Conservation (phyloP, 2,888 invertebrate species). For the Deilephila elpenor region DNA sequence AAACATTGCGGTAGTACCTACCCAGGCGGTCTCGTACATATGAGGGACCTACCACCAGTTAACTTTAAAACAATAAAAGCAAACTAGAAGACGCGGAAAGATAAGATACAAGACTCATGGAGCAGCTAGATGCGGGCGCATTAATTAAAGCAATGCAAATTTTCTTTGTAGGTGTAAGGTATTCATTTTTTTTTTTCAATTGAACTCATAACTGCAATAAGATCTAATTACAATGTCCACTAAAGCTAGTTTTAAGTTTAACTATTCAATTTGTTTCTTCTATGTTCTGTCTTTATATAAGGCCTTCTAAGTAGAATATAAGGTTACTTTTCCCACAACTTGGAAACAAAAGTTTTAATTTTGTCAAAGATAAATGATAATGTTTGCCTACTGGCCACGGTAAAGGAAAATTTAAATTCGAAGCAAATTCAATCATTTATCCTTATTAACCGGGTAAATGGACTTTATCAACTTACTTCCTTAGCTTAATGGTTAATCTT, state of each 20-base stretch:
- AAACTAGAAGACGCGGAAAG: too few relatives aligned
- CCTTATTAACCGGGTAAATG: constrained; percentile 2
- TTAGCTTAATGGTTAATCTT: background rate
- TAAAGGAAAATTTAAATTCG: constrained; percentile 14
- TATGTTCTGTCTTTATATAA: background rate
- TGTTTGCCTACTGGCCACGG: background rate
- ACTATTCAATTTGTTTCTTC: background rate
- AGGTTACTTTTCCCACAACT: background rate
- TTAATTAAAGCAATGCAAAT: too few relatives aligned
- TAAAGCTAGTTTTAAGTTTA: background rate
- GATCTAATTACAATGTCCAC: background rate
- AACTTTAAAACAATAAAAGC: too few relatives aligned
- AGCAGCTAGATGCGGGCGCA: too few relatives aligned
- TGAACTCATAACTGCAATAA: background rate
- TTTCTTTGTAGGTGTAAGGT: background rate
- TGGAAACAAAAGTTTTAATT: background rate
- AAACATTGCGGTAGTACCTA: too few relatives aligned
- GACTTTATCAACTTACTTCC: background rate
- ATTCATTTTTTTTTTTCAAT: background rate
- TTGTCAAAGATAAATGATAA: background rate
- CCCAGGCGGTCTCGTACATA: too few relatives aligned
- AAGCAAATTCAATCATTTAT: background rate
- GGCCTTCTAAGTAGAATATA: background rate
- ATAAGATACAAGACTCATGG: too few relatives aligned
- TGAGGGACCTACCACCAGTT: too few relatives aligned